A percentile compares a stretch with the other conserved stretches of the same genome.
Evolutionary conservation across 2,888 invertebrate species (phyloP).

Genomic region (Bembecia ichneumoniformis): DNA sequence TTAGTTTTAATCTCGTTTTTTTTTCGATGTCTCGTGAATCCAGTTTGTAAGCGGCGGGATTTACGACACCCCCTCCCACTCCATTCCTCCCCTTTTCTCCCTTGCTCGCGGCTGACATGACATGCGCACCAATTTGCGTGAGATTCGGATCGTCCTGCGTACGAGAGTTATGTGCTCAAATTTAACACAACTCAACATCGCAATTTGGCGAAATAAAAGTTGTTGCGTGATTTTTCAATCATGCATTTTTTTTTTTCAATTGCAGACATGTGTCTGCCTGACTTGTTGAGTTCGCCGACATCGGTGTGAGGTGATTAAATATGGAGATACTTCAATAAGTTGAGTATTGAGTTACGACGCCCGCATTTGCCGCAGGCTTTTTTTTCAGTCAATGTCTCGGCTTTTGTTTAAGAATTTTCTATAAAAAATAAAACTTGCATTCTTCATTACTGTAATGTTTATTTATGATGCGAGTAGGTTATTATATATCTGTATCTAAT

Average conservation of each 20-base stretch:
- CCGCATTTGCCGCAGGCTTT: background rate
- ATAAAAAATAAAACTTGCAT: no score
- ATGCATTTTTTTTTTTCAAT: no score
- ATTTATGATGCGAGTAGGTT: no score
- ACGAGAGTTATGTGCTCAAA: background rate
- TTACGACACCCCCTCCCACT: constrained; percentile 29
- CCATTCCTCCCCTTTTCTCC: constrained; percentile 29
- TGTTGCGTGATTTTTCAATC: constrained; percentile 1
- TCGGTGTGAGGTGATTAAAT: background rate
- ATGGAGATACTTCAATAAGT: background rate
- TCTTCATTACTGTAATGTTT: no score
- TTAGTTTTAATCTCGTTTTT: constrained; percentile 59
- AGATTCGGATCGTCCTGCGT: constrained; percentile 28
- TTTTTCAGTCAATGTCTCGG: no score
- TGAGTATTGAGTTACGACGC: background rate
- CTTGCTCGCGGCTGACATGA: constrained; percentile 23
- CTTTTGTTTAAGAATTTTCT: no score
- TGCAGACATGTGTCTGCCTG: background rate
- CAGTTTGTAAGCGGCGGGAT: constrained; percentile 51
- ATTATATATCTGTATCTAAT: no score
- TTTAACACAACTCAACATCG: background rate
- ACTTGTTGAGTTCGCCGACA: background rate
- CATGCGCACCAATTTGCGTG: constrained; percentile 41
- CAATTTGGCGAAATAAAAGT: constrained; percentile 20
- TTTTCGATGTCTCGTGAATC: constrained; percentile 40